Evolutionary conservation across 2,113 vertebrate genomes (phyloP), one percentile per base, ranked within the genome.

Genomic region (Neotragus pygmaeus): DNA sequence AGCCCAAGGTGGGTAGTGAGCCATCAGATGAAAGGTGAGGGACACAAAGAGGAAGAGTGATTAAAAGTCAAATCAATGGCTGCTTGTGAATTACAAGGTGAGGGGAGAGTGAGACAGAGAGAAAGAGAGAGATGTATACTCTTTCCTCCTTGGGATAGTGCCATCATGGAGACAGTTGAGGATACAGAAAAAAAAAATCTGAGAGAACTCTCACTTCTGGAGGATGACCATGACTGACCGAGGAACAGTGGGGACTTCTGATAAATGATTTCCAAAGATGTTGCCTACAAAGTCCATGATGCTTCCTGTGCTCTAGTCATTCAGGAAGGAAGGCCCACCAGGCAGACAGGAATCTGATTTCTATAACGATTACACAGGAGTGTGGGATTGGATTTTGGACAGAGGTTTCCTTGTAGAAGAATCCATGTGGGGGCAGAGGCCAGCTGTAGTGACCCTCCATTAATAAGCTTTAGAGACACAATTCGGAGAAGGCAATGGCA

Each of bases 41-140:
- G 11, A 92, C 60, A 84, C 78, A 98, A 98, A 93, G 87, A 95
- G 93, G 92, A 97, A 98, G 94, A 94, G 84, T 81, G 70, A 98
- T 92, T 95, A 91, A 92, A 96, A 94, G 64, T 92, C 53, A 97
- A 80, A 95, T 85, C 64, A 95, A 77, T 84, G 55, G 36, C 49
- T 95, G 75, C 13, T 95, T 90, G 13, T 82, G 70, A 93, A 96
- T 93, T 70, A 88, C 77, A 92, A 90, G 53, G 27, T 78, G 16
- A 94, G n/a, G 12, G 8, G 55, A n/a, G 5, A 75, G 23, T 23
- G 3, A 36, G 27, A 77, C 9, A 43, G 5, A 57, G 2, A 57
- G 1, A 83, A 9, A 75, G 47, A 83, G 17, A 75, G 47, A n/a
- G 30, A 28, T 2, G 51, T 2, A 51, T 51, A 78, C 7, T 58